phyloP scores from a whole-genome alignment of 1,140 invertebrate genomes.

The Aphelinus atriplicis region DNA sequence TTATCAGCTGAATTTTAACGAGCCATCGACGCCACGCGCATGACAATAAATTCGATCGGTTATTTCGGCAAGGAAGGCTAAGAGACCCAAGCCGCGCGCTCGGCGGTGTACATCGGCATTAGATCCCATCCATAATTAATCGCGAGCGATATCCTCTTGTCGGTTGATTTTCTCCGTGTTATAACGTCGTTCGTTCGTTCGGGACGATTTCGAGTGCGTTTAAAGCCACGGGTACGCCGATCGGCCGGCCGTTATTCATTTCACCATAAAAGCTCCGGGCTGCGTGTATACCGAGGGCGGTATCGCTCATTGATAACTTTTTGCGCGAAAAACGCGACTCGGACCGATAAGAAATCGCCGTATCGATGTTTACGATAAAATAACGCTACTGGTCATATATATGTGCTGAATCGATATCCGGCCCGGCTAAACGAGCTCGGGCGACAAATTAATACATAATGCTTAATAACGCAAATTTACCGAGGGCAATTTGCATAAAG shows the following conservation, averaged over 20 bases:
- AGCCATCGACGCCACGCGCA: too few species aligned
- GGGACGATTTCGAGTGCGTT: too few species aligned
- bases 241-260: slow-evolving; percentile 19
- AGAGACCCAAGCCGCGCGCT: too few species aligned
- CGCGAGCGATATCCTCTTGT: not conserved
- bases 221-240: not conserved
- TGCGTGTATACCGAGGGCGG: not conserved
- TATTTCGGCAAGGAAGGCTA: too few species aligned
- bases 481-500: not conserved
- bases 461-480: not conserved
- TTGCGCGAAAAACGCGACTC: not conserved
- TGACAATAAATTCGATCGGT: too few species aligned
- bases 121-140: too few species aligned
- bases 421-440: not conserved
- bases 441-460: slow-evolving; percentile 13
- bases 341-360: not conserved
- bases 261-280: slow-evolving; percentile 15
- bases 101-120: too few species aligned
- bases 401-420: too few species aligned
- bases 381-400: slow-evolving; percentile 2
- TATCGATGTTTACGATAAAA: slow-evolving; percentile 13
- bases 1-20: too few species aligned
- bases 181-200: slow-evolving; percentile 11
- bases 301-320: not conserved
- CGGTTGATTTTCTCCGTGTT: slow-evolving; percentile 11